Evolutionary conservation across 35 echinoderm and acorn worm genomes (phyloP).

Genomic region (Antedon bifida): DNA sequence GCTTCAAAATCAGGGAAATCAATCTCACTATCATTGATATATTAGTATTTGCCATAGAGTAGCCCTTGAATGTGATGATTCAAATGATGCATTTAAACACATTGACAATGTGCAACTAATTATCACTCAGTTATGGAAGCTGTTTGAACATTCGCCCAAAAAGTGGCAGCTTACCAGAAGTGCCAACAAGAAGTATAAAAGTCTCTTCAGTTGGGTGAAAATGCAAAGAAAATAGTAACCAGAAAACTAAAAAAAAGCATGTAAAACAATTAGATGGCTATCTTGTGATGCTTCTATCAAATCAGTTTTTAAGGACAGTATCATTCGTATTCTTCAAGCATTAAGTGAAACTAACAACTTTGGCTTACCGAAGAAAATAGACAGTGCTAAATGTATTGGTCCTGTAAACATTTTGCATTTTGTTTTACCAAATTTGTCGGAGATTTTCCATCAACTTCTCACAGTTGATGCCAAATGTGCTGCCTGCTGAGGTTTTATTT

Average conservation of each 20-base stretch:
- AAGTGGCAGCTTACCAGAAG: slow-evolving; percentile 9
- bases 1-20: not conserved
- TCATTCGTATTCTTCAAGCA: not conserved
- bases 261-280: slow-evolving; percentile 2
- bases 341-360: not conserved
- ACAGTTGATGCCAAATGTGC: no score
- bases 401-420: not conserved
- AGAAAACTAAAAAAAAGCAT: slow-evolving; percentile 3
- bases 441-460: not conserved
- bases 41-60: slow-evolving; percentile 1
- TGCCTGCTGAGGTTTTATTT: no score
- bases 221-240: not conserved
- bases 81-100: not conserved
- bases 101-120: not conserved
- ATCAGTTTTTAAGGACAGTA: not conserved
- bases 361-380: not conserved
- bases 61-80: not conserved
- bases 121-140: slow-evolving; percentile 1
- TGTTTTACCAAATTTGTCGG: not conserved
- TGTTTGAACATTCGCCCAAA: slow-evolving; percentile 6
- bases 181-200: not conserved
- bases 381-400: not conserved
- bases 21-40: not conserved
- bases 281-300: not conserved
- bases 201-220: not conserved